Evolutionary conservation across 2,113 vertebrate species (phyloP).

Genomic region (Upupa epops): DNA sequence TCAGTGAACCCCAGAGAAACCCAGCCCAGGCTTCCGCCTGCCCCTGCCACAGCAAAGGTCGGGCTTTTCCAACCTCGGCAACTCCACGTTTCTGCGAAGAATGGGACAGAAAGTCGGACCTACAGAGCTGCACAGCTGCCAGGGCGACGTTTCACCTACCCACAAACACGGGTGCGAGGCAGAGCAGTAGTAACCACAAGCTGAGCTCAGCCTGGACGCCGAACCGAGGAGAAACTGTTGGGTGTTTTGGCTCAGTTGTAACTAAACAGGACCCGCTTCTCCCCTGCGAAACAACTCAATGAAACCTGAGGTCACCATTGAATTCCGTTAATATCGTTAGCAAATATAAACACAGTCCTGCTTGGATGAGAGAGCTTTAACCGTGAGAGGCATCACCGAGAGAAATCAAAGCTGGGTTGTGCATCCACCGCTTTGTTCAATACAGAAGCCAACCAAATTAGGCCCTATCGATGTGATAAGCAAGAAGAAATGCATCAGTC

Average conservation of each 20-base stretch:
- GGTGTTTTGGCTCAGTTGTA: neutral
- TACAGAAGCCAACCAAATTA: conserved; percentile 28
- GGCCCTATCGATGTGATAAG: conserved; percentile 34
- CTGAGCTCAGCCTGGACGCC: neutral
- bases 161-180: neutral
- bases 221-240: neutral
- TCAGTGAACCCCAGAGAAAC: too few species aligned
- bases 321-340: conserved; percentile 8
- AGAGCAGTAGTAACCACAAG: neutral
- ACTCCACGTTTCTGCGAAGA: too few species aligned
- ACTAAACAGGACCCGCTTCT: neutral
- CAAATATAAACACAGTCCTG: conserved; percentile 29
- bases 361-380: conserved; percentile 51
- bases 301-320: conserved; percentile 31
- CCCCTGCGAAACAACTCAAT: conserved; percentile 6
- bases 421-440: neutral
- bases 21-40: too few species aligned
- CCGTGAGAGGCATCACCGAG: neutral
- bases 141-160: too few species aligned
- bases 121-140: too few species aligned
- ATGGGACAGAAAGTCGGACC: too few species aligned
- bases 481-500: conserved; percentile 9
- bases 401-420: conserved; percentile 41
- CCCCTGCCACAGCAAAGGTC: too few species aligned
- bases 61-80: too few species aligned